Evolutionary conservation across 2,888 invertebrate genomes (phyloP), one percentile per base, ranked within the genome.

Genomic region (Congeria kusceri): DNA sequence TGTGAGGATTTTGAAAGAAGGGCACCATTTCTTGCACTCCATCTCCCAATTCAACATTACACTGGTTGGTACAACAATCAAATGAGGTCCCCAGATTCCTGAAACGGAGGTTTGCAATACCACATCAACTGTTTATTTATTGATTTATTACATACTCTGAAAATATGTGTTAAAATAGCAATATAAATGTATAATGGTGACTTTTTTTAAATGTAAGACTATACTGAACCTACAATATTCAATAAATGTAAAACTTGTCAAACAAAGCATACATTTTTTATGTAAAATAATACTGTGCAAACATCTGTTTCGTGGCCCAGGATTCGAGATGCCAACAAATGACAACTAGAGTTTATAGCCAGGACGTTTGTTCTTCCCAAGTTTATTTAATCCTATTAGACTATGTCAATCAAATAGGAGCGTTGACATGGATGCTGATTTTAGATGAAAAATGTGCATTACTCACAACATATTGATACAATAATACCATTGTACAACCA

Each of bases 31-130:
- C 94, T 99, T 99, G 92, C 98, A 97, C 94, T 99, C 99, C 97
- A 99, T 98, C 95, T 99, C 99, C 99, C 99, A 99, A 94, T 99
- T 99, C 80, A 99, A 95, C 97, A 99, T 98, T 65, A 99, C 99
- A 86, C 99, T 99, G 20, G 99, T 99, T 77, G 99, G 99, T 86
- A 99, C 99, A 82, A 99, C 97, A 87, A 99, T 98, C 28, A 99
- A 95, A 95, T 99, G 99, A 69, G 99, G 99, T 44, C 99, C 99
- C 99, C 99, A 99, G 92, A 98, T 94, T 93, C 96, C 95, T 91
- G 77, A 20, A 83, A 71, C 18, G 25, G 25, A 53, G 53, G 53
- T 13, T 53, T 15, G n/a, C n/a, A n/a, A n/a, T n/a, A n/a, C n/a
- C n/a, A n/a, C n/a, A n/a, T n/a, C n/a, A n/a, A n/a, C n/a, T n/a